phyloP scores from a whole-genome alignment of 2,113 vertebrate species.

The Procavia capensis region DNA sequence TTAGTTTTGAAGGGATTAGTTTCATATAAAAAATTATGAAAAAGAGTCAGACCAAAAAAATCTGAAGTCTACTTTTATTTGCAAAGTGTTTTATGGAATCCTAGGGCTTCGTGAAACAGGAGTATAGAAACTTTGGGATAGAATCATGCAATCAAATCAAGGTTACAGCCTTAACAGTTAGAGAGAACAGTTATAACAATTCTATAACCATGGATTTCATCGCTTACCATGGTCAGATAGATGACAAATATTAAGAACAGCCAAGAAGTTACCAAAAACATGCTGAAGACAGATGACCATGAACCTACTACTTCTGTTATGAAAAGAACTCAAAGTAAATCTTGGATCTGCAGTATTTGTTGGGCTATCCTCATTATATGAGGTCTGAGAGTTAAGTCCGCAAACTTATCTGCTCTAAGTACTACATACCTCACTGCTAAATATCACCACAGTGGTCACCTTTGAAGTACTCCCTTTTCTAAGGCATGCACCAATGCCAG shows the following conservation, averaged over 20 bases:
- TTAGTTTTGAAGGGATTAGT: conserved; percentile 1
- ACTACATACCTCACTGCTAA: too few species aligned
- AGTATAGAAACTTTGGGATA: neutral
- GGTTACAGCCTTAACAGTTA: conserved; percentile 12
- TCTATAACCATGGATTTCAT: neutral
- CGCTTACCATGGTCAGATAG: neutral
- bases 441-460: too few species aligned
- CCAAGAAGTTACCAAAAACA: conserved; percentile 7
- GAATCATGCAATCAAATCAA: conserved; percentile 9
- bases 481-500: too few species aligned
- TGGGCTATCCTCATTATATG: neutral
- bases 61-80: conserved; percentile 44
- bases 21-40: conserved; percentile 50
- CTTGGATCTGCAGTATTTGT: neutral
- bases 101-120: neutral
- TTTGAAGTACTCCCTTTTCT: too few species aligned
- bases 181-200: neutral
- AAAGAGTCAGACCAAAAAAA: conserved; percentile 34
- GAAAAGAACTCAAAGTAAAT: neutral
- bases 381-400: too few species aligned
- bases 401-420: too few species aligned
- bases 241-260: conserved; percentile 6
- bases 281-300: neutral
- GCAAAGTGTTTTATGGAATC: conserved; percentile 19
- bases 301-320: conserved; percentile 8